Conservation (phyloP, 2,888 invertebrate species). For the Nemotelus nigrinus region DNA sequence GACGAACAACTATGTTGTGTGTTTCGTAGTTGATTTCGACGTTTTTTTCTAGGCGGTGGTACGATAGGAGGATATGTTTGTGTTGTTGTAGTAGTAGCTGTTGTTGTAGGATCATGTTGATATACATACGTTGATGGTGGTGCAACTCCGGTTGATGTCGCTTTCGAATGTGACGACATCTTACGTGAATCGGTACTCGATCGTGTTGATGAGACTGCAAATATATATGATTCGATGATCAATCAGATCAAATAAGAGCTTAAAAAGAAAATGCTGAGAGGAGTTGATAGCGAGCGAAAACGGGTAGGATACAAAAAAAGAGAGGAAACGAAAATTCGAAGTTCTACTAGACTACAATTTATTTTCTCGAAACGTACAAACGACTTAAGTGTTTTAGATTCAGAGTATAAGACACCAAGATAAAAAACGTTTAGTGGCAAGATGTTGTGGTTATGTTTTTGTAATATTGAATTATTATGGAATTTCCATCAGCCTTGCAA, state of each 20-base stretch:
- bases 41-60: conserved; percentile 62
- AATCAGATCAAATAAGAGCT: background rate
- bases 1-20: conserved; percentile 47
- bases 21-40: conserved; percentile 53
- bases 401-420: no score
- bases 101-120: conserved; percentile 53
- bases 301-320: no score
- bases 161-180: conserved; percentile 42
- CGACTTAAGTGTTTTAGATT: no score
- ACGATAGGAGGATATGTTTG: conserved; percentile 50
- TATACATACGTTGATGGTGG: conserved; percentile 64
- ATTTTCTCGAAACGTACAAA: no score
- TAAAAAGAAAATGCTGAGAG: background rate
- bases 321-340: no score
- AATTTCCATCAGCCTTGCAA: no score
- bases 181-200: conserved; percentile 43
- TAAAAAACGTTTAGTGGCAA: no score
- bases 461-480: no score
- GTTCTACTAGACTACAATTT: no score
- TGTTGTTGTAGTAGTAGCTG: conserved; percentile 15
- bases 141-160: conserved; percentile 35
- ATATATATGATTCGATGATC: background rate
- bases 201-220: conserved; percentile 41
- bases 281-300: no score
- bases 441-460: no score